phyloP scores from a whole-genome alignment of 1,140 invertebrate species.

The Thaumatotibia leucotreta region DNA sequence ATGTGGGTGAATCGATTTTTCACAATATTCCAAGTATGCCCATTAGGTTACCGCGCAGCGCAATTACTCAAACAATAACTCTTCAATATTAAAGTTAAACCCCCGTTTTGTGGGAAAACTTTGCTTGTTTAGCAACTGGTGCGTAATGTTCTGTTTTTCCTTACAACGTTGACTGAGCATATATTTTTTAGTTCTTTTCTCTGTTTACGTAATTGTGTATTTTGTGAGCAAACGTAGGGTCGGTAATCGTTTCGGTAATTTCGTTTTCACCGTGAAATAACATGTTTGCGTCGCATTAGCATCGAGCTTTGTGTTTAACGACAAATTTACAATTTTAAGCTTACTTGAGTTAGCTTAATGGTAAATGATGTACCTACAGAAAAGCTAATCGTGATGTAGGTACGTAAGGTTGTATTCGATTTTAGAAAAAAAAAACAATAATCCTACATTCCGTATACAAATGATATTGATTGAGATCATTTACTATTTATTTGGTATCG shows the following conservation, averaged over 20 bases:
- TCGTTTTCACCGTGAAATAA: conserved; percentile 37
- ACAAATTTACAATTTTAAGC: conserved; percentile 13
- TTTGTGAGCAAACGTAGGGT: conserved; percentile 56
- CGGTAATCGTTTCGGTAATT: conserved; percentile 59
- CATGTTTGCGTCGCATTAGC: conserved; percentile 26
- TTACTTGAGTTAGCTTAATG: background rate
- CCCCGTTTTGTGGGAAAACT: conserved; percentile 65
- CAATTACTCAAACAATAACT: conserved; percentile 62
- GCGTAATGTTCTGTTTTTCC: conserved; percentile 48
- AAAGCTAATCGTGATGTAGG: background rate
- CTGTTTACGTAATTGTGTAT: conserved; percentile 69
- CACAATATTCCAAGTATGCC: conserved; percentile 46
- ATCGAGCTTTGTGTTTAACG: conserved; percentile 31
- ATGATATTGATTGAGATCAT: no score
- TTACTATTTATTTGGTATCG: no score
- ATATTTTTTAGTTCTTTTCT: conserved; percentile 41
- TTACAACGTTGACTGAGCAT: conserved; percentile 47
- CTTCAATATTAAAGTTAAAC: conserved; percentile 64
- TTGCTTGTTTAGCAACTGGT: conserved; percentile 60
- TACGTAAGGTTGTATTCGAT: background rate
- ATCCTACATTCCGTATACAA: conserved; percentile 8
- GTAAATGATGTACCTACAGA: background rate
- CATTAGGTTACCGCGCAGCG: conserved; percentile 55
- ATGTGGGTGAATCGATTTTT: conserved; percentile 72
- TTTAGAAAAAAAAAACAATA: background rate